Evolutionary conservation across 1,140 invertebrate species (phyloP).

Genomic region (Zophobas atratus): DNA sequence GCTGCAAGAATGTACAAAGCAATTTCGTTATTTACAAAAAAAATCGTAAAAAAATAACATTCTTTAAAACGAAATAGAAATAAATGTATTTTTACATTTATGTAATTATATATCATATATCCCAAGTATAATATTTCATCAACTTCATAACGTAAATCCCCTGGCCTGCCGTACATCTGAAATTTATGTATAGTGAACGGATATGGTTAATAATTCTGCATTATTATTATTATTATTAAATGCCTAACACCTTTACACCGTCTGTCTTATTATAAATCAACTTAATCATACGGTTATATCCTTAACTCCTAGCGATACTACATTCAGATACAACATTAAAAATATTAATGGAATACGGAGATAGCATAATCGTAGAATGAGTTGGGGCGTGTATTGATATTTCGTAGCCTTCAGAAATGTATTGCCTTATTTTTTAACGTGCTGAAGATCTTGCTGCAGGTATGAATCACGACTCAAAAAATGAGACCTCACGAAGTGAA

Average conservation of each 20-base stretch:
- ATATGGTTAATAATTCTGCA: background rate
- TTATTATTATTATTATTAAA: background rate
- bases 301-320: background rate
- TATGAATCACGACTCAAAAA: conserved; percentile 33
- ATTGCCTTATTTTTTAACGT: conserved; percentile 19
- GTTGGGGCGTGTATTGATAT: conserved; percentile 20
- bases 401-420: conserved; percentile 27
- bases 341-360: conserved; percentile 8
- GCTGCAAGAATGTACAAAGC: no score
- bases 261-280: conserved; percentile 13
- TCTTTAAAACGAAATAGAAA: no score
- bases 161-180: no score
- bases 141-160: no score
- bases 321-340: background rate
- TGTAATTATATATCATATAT: no score
- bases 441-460: conserved; percentile 24
- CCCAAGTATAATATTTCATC: no score
- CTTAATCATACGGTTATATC: conserved; percentile 5
- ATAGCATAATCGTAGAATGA: conserved; percentile 14
- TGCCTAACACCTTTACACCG: background rate
- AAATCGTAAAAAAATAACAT: no score
- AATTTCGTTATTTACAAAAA: no score
- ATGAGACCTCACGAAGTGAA: conserved; percentile 38
- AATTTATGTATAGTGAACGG: no score
- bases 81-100: no score